Base-by-base conservation (phyloP, 1,140 invertebrate genomes). In the Drosophila virilis region DNA sequence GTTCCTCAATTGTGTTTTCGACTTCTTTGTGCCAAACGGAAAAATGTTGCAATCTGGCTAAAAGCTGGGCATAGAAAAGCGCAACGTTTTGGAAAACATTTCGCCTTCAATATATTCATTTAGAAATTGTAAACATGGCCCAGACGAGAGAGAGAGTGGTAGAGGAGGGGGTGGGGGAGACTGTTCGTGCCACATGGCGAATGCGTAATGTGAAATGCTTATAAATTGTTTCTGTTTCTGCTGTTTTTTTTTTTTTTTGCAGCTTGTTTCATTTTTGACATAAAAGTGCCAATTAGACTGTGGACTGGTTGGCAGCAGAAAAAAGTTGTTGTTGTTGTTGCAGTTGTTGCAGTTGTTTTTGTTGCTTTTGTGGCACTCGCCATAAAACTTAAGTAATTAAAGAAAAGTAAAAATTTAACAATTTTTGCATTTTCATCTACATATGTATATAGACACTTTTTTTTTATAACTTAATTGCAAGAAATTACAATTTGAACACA, bases 381-480 rank as follows among this genome's bases (percentile, higher is more conserved):
- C 72, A 77, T 88, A 83, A 59, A 89, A 88, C 68, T 80, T 77
- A 73, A 80, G 83, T 89, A 89, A 89, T 88, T 88, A 88, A 88
- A 82, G 59, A 88, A 77, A 68, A 64, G 58, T 73, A 73, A 66
- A 57, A 54, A 61, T 40, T 73, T 50, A 76, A 74, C 71, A 74
- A 64, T 88, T 74, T 74, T 80, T 83, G 60, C 79, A 59, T 74
- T 33, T 33, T 32, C 32, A 70, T 54, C 22, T 22, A 22, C 22
- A 13, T 61, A 13, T 61, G 28, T 33, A 38, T 61, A 62, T 60
- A 28, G 17, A 17, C 42, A 43, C 22, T 35, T 43, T 40, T 65
- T 65, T 68, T 85, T 86, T 83, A 82, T 78, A 77, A 88, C 79
- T 88, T 77, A 88, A 86, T 88, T 86, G 79, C 88, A 75, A 78